Conservation (phyloP, 2,113 vertebrate species). For the Alces alces region DNA sequence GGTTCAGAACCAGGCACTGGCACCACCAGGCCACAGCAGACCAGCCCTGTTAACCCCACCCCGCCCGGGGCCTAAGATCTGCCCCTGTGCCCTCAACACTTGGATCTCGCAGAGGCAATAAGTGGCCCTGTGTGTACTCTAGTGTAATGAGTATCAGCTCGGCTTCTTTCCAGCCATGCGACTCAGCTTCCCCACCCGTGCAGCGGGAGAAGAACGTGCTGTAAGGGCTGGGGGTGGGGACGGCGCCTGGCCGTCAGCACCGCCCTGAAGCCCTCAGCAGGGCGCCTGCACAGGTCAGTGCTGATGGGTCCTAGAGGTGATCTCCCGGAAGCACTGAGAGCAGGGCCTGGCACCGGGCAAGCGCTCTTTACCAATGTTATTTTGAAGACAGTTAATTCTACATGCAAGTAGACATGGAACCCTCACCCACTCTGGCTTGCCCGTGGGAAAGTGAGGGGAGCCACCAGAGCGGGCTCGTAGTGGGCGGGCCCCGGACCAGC, state of each 20-base stretch:
- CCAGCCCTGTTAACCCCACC: not conserved
- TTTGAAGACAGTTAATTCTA: not conserved
- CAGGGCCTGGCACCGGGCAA: not conserved
- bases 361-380: too few species aligned
- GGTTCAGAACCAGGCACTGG: not conserved
- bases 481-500: not conserved
- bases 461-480: not conserved
- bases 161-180: not conserved
- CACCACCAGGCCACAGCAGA: fast-evolving
- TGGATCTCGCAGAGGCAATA: not conserved
- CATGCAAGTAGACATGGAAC: not conserved
- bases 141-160: too few species aligned
- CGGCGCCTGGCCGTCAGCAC: too few species aligned
- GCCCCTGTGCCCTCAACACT: not conserved
- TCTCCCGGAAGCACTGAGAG: not conserved
- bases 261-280: not conserved
- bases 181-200: not conserved
- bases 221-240: not conserved
- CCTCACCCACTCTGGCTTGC: not conserved
- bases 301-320: not conserved
- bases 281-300: not conserved
- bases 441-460: fast-evolving
- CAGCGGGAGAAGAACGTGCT: not conserved
- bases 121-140: fast-evolving
- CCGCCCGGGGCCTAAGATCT: not conserved